Conservation (phyloP, 2,797 vertebrate species). For the Pangasius macronema region DNA sequence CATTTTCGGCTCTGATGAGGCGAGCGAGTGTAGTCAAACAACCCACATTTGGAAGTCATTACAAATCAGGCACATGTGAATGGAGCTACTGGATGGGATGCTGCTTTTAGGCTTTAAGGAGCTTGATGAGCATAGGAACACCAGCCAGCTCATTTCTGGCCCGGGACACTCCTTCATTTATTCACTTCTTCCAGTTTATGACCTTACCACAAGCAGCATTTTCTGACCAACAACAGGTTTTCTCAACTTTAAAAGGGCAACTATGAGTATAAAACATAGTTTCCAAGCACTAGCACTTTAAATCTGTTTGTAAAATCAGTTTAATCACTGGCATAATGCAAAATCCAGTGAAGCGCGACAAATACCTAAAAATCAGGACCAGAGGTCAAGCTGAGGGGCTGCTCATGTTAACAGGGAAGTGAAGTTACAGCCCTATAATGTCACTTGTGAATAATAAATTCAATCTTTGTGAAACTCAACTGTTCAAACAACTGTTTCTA, state of each 20-base stretch:
- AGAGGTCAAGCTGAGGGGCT: background rate
- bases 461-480: background rate
- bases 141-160: conserved; percentile 67
- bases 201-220: conserved; percentile 14
- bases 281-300: background rate
- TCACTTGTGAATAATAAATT: background rate
- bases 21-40: conserved; percentile 53
- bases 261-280: conserved; percentile 11
- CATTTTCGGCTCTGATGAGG: conserved; percentile 43
- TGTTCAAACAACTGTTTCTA: background rate
- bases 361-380: background rate
- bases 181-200: conserved; percentile 30
- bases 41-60: conserved; percentile 75
- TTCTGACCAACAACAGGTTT: conserved; percentile 36
- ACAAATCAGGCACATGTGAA: conserved; percentile 66
- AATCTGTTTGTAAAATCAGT: conserved; percentile 6
- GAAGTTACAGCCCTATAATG: background rate
- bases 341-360: background rate
- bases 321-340: background rate
- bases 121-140: conserved; percentile 71
- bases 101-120: conserved; percentile 66
- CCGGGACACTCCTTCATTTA: conserved; percentile 26
- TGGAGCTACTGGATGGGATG: conserved; percentile 67
- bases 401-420: background rate
- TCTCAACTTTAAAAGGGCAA: conserved; percentile 33